Percentiles rank a stretch among this genome's conserved stretches.
Evolutionary conservation across 2,797 vertebrate genomes (phyloP).

Genomic region (Fistularia commersonii): DNA sequence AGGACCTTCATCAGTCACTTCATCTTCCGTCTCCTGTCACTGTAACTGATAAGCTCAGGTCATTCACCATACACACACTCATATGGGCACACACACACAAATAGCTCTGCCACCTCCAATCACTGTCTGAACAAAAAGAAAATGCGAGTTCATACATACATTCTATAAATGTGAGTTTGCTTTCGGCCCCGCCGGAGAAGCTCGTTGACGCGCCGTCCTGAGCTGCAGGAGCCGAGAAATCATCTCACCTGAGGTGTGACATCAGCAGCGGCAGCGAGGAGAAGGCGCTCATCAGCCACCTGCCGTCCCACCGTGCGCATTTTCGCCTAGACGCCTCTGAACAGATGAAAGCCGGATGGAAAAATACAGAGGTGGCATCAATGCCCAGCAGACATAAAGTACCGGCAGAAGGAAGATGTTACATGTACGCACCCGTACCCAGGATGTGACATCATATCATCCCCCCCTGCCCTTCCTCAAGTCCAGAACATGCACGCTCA

Average conservation of each 20-base stretch:
- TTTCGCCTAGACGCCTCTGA: constrained; percentile 1
- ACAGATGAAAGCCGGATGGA: constrained; percentile 1
- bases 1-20: neutral
- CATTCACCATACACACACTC: too few relatives aligned
- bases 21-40: neutral
- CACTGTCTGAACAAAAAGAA: constrained; percentile 1
- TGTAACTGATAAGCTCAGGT: neutral
- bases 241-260: constrained; percentile 58
- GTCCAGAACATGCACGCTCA: too few relatives aligned
- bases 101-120: constrained; percentile 6
- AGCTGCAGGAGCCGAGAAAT: constrained; percentile 26
- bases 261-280: constrained; percentile 17
- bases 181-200: constrained; percentile 12
- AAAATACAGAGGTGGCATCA: too few relatives aligned
- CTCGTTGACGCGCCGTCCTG: constrained; percentile 21
- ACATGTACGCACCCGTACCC: too few relatives aligned
- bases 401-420: too few relatives aligned
- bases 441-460: too few relatives aligned
- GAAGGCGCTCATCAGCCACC: constrained; percentile 30
- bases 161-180: constrained; percentile 23
- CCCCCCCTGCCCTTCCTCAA: too few relatives aligned
- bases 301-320: constrained; percentile 31
- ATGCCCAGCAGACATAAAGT: too few relatives aligned
- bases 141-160: constrained; percentile 1
- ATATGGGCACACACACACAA: neutral